Percentiles rank a stretch among this genome's conserved stretches.
Conservation (phyloP, 2,888 invertebrate genomes). For the Agrotis puta region DNA sequence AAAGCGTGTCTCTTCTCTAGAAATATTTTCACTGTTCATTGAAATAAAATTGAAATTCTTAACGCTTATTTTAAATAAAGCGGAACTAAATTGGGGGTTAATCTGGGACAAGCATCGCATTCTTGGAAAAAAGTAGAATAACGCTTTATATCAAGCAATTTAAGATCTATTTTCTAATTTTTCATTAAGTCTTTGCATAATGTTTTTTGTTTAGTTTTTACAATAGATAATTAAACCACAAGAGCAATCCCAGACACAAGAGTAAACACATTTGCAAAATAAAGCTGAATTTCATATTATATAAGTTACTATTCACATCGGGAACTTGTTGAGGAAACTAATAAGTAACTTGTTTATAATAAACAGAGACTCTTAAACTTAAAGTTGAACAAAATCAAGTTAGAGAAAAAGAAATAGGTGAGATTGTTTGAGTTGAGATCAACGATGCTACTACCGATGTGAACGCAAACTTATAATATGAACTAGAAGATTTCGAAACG, state of each 20-base stretch:
- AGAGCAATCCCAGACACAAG: slow-evolving; percentile 79
- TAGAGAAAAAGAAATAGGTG: background rate
- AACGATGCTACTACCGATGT: slow-evolving; percentile 64
- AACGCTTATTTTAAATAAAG: slow-evolving; percentile 62
- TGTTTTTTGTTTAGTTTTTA: slow-evolving; percentile 50
- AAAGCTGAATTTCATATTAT: slow-evolving; percentile 73
- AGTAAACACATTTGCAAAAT: slow-evolving; percentile 79
- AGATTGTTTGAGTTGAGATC: background rate
- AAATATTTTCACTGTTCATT: slow-evolving; percentile 1
- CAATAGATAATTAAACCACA: slow-evolving; percentile 58
- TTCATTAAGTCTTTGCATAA: slow-evolving; percentile 59
- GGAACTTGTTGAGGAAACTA: slow-evolving; percentile 1
- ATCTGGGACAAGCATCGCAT: slow-evolving; percentile 80
- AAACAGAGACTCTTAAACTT: background rate
- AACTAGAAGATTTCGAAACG: slow-evolving; percentile 72
- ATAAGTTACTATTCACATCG: slow-evolving; percentile 71
- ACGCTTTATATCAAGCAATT: slow-evolving; percentile 70
- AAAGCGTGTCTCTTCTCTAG: slow-evolving; percentile 37
- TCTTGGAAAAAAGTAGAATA: slow-evolving; percentile 76
- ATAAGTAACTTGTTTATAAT: background rate
- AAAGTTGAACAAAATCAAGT: background rate
- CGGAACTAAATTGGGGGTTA: slow-evolving; percentile 71
- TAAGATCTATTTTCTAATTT: slow-evolving; percentile 65
- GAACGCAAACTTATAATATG: slow-evolving; percentile 72
- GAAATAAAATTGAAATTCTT: slow-evolving; percentile 17